These are phyloP conservation scores for Tenebrio molitor DNA, from an alignment of 1,140 invertebrate genomes.

Conservation along the genomic window DNA sequence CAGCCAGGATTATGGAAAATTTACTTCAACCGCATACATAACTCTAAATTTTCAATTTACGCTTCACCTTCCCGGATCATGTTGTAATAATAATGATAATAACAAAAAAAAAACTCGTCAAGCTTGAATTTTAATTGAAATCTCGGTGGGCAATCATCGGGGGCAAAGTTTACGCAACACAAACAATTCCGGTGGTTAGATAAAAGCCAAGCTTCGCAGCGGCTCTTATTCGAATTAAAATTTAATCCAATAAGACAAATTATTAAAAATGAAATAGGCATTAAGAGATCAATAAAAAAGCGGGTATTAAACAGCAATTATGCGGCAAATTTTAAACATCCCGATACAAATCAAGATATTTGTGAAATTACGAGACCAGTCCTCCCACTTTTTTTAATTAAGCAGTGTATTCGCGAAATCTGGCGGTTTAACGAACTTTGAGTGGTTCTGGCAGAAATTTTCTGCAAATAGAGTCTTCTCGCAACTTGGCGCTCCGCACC, in stretches of 20 bases:
- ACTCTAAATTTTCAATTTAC: slow-evolving; percentile 56
- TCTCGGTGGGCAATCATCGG: not conserved
- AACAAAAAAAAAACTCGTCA: slow-evolving; percentile 9
- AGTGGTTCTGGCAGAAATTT: not conserved
- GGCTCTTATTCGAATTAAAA: slow-evolving; percentile 42
- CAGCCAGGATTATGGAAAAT: slow-evolving; percentile 58
- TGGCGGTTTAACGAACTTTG: too few species aligned
- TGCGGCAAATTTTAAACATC: not conserved
- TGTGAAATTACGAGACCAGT: not conserved
- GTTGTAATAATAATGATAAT: slow-evolving; percentile 11
- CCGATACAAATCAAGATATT: not conserved
- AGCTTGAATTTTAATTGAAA: slow-evolving; percentile 19
- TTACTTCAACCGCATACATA: slow-evolving; percentile 55
- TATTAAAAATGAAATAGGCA: not conserved
- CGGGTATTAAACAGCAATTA: not conserved
- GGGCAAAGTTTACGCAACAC: not conserved
- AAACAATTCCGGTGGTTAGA: not conserved
- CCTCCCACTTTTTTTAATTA: not conserved
- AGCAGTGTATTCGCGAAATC: too few species aligned
- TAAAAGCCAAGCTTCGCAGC: not conserved
- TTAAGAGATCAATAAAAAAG: not conserved
- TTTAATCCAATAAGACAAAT: slow-evolving; percentile 40
- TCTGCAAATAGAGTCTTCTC: not conserved
- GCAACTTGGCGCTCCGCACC: slow-evolving; percentile 7
- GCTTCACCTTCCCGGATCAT: slow-evolving; percentile 40